Evolutionary conservation across 2,888 invertebrate species (phyloP), one percentile per base, ranked within the genome.

Genomic region (Amblyteles armatorius): DNA sequence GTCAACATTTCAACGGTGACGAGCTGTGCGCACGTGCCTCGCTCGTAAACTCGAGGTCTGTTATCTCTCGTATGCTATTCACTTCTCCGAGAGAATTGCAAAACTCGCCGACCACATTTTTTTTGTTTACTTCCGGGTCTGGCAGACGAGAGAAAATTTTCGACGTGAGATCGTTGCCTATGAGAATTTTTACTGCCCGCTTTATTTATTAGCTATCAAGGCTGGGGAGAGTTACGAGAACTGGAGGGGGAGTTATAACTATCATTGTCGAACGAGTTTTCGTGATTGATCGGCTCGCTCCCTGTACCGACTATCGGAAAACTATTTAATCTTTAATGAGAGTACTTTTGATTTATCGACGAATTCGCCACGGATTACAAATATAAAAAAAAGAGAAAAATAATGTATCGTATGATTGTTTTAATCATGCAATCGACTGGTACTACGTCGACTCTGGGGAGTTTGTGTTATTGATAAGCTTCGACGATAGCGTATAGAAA

Each of bases 21-120:
- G 57, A 57, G 57, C 26, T 16, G 44, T 1, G 57, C 57, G 40
- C 48, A 57, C 67, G 73, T 68, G 68, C 68, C 63, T 71, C 71
- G 52, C n/a, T 16, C 60, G 36, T 22, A 57, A 57, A 22, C 26
- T 26, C 22, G 57, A 57, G 57, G 11, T 22, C 57, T 57, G 22
- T 57, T 57, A 57, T 57, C 57, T 57, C 57, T 57, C 26, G 9
- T 26, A 57, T 5, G 26, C 13, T n/a, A 55, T 55, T 22, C 55
- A 55, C 55, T 55, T 55, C 22, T 11, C 19, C 22, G 57, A 26
- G 57, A 13, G 57, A 26, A 57, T 57, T 13, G 22, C 13, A 22
- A 26, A 57, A 55, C 22, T 9, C 55, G 55, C 22, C 9, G 13
- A 11, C 26, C 3, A 55, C 1, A 13, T 22, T 57, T 26, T 57